Base-by-base conservation (phyloP, 2,888 invertebrate genomes). In the Chaitophorus viminalis region DNA sequence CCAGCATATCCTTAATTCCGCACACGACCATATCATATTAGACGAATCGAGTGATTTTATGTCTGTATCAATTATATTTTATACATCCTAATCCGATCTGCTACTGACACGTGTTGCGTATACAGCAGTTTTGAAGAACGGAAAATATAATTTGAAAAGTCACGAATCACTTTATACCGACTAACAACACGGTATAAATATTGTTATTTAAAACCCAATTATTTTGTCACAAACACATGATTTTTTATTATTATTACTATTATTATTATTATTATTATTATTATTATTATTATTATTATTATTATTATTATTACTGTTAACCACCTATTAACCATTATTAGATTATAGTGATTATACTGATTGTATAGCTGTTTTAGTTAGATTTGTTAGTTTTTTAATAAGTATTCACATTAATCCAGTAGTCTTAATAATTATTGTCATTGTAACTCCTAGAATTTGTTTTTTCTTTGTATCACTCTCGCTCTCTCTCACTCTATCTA, bases 21-120 rank as follows among this genome's bases (percentile, higher is more conserved):
- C 65, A 85, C 46, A 85, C 68, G 76, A 85, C 84, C 84, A 85
- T 85, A 85, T 85, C 84, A 76, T 79, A 78, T 39, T 70, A 81
- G 46, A 84, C 54, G 33, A 76, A 68, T 60, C 25, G 72, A 54
- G 33, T 54, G 18, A n/a, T 72, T 21, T 82, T 33, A 21, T 82
- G 17, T 29, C 29, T 52, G 18, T 82, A 72, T 46, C 72, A 46
- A 29, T 82, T 82, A 52, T 33, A 18, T 52, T 68, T 29, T 9
- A 9, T n/a, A n/a, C n/a, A n/a, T n/a, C n/a, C 8, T 70, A 36
- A 36, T 33, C 33, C 25, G 33, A 36, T 36, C 36, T 36, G 74
- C 25, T 36, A 21, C 18, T 25, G 25, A 18, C 60, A 60, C 25
- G 60, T 60, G 6, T 3, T 60, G 21, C 6, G 21, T 60, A 6